These are phyloP conservation scores for Porites lobata DNA, from an alignment of 92 coral and sea anemone genomes.

Conservation along the genomic window DNA sequence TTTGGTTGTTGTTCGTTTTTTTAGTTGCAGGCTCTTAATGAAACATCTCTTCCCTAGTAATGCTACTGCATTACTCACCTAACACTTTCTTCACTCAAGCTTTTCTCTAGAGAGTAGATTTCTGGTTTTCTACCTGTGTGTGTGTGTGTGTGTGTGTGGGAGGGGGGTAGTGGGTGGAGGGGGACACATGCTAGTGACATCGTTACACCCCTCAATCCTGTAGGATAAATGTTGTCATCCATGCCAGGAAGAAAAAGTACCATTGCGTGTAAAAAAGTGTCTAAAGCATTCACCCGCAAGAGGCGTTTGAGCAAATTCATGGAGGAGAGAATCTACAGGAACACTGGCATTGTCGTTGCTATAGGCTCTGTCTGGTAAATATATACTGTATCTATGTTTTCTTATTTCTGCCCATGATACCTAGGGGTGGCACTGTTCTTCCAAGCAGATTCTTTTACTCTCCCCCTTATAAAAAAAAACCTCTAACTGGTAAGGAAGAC, in stretches of 20 bases:
- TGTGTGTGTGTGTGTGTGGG: not conserved
- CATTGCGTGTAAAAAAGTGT: not conserved
- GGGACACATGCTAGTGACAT: not conserved
- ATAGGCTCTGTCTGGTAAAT: conserved; percentile 52
- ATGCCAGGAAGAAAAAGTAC: conserved; percentile 40
- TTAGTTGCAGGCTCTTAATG: not conserved
- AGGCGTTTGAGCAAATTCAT: conserved; percentile 23
- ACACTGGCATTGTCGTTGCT: conserved; percentile 55
- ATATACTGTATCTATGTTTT: not conserved
- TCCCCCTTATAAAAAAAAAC: no score
- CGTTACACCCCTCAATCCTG: conserved; percentile 8
- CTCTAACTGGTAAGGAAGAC: no score
- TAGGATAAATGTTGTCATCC: conserved; percentile 52
- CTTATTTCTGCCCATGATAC: not conserved
- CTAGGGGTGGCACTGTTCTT: not conserved
- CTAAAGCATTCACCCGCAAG: not conserved
- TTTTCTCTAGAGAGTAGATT: not conserved
- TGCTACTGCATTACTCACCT: conserved; percentile 5
- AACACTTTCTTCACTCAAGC: conserved; percentile 22
- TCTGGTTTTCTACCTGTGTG: not conserved
- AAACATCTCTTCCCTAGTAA: conserved; percentile 23
- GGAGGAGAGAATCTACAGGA: conserved; percentile 22
- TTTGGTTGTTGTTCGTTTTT: conserved; percentile 7
- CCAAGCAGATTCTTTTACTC: not conserved
- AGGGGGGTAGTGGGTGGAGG: not conserved